Percentiles rank a stretch among this genome's conserved stretches.
phyloP scores from a whole-genome alignment of 2,113 vertebrate genomes.

The Bubo bubo region DNA sequence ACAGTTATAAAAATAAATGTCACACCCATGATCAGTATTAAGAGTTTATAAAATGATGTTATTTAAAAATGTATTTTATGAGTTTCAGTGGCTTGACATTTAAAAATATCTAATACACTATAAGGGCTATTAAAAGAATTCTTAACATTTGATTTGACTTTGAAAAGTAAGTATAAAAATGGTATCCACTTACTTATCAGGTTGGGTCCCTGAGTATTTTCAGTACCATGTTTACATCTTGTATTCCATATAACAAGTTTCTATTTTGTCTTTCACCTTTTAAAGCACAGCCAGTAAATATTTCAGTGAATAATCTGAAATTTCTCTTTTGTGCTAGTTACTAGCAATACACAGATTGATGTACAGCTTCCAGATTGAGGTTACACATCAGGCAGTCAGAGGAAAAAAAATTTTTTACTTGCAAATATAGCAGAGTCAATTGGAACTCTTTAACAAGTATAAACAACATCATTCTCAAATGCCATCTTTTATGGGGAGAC shows the following conservation, averaged over 20 bases:
- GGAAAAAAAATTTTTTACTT: not conserved
- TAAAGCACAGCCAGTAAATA: conserved; percentile 20
- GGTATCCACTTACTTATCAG: not conserved
- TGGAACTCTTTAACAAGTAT: not conserved
- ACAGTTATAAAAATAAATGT: not conserved
- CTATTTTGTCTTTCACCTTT: not conserved
- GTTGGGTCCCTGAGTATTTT: not conserved
- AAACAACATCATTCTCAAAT: not conserved
- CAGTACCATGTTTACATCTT: not conserved
- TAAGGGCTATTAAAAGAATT: conserved; percentile 33
- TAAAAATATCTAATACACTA: not conserved
- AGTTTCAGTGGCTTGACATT: conserved; percentile 30
- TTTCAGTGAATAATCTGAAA: conserved; percentile 15
- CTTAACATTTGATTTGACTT: conserved; percentile 38
- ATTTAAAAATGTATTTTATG: conserved; percentile 18
- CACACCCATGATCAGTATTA: not conserved
- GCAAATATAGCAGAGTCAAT: not conserved
- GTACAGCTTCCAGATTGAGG: not conserved
- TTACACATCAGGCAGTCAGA: not conserved
- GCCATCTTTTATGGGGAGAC: not conserved
- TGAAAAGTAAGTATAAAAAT: conserved; percentile 10
- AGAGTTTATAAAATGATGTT: not conserved
- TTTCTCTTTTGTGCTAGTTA: not conserved
- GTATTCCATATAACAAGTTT: not conserved
- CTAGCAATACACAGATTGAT: not conserved